Base-by-base conservation (phyloP, 1,140 invertebrate genomes). In the Drosophila arawakana region DNA sequence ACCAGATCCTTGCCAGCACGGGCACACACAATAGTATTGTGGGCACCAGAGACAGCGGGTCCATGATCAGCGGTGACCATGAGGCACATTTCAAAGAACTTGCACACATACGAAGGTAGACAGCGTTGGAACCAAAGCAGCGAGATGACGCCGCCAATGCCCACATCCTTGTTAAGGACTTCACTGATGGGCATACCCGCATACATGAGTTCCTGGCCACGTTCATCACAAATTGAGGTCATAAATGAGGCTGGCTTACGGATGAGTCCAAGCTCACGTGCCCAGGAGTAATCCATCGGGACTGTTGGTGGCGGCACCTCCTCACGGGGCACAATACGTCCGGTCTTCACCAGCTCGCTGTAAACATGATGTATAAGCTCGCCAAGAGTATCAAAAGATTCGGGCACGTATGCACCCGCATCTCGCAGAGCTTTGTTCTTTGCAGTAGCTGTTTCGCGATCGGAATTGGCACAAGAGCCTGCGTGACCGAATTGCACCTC, bases 401-500 rank as follows among this genome's bases (percentile, higher is more conserved):
- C 94, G 0, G 99, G 99, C 3, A 99, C 98, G 80, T 95, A 93
- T 7, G 97, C 98, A 1, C 98, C 98, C 54, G 96, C 96, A 2
- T 94, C 94, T 69, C 94, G 94, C 2, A 99, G 93, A 1, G 97
- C 96, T 39, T 94, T 94, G 92, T 99, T 99, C 93, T 99, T 99
- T 0, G 97, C 95, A 0, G 95, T 95, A 1, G 99, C 98, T 7
- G 98, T 99, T 93, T 99, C 99, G n/a, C 95, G 92, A 43, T 97
- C 96, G 5, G 97, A 98, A 89, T 99, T 98, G 6, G 99, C 99
- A 91, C 98, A 99, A 4, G 98, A 98, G 10, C 99, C 99, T 79
- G 99, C 99, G 94, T 99, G 99, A 0, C 99, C 99, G 93, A 99
- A 99, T 93, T 99, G 99, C n/a, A 99, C 98, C 92, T 99, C 98